Base-by-base conservation (phyloP, 2,888 invertebrate genomes). In the Lasioglossum zephyrum region DNA sequence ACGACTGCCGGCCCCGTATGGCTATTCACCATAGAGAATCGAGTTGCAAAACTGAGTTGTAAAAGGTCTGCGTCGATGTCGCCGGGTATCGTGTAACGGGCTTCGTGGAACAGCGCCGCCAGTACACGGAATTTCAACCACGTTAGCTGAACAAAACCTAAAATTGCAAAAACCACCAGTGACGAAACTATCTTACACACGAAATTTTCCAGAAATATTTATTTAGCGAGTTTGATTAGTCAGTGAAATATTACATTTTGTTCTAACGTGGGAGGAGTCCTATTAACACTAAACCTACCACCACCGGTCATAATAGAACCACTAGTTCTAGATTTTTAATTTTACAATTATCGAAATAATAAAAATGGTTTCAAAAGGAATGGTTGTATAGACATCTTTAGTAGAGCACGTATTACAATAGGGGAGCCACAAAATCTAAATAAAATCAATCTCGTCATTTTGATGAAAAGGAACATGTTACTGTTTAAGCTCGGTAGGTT, bases 11-110 rank as follows among this genome's bases (percentile, higher is more conserved):
- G 82, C 82, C 63, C 6, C 31, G 26, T 63, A 63, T 31, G 57
- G 60, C 63, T 86, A 92, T 92, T 91, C 92, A 89, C 87, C 86
- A 85, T 88, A 91, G 92, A 93, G 93, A 93, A 93, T 93, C 92
- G 91, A 93, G 92, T 94, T 93, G 92, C 91, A 93, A 94, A 94
- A 93, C 91, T 90, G 86, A 92, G 92, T 94, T 93, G 92, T 90
- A 93, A 94, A 93, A 93, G 92, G 90, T 90, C 91, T 86, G 84
- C 90, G 87, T 88, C 82, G 83, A 89, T 87, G 87, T 79, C 86
- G 85, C 84, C 85, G 89, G 85, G 84, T 86, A 86, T 88, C 88
- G 80, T 73, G 86, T 81, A 77, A 87, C 79, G 63, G 72, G 57
- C 73, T 57, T 63, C 66, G 4, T 8, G 70, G 49, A 79, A 78